These are phyloP conservation scores for Zaprionus davidi DNA, from an alignment of 1,140 invertebrate species.

Conservation along the genomic window DNA sequence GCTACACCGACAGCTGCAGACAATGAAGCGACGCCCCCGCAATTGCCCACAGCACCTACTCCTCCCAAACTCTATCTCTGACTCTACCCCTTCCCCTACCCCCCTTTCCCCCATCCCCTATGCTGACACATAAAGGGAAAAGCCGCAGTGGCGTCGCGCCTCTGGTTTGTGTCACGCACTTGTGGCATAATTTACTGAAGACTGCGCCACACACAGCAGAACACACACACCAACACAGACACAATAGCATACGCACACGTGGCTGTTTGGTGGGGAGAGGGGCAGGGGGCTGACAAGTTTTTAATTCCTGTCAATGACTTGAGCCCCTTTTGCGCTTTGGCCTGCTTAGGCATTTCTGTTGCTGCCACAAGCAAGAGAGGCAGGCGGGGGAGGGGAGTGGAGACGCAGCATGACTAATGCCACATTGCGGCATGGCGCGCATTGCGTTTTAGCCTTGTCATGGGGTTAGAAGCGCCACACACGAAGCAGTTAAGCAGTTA, in stretches of 20 bases:
- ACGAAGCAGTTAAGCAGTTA: slow-evolving; percentile 23
- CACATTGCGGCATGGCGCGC: slow-evolving; percentile 6
- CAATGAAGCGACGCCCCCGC: slow-evolving; percentile 40
- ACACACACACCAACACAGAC: slow-evolving; percentile 39
- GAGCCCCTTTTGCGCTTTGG: slow-evolving; percentile 48
- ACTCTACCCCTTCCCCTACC: neutral
- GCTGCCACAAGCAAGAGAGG: neutral
- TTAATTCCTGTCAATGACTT: slow-evolving; percentile 63
- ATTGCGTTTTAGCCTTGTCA: slow-evolving; percentile 33
- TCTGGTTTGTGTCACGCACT: slow-evolving; percentile 67
- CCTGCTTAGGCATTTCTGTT: slow-evolving; percentile 23
- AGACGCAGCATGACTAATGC: slow-evolving; percentile 1
- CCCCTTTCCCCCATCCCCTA: neutral
- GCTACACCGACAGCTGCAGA: slow-evolving; percentile 36
- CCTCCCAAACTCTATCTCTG: neutral
- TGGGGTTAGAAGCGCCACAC: slow-evolving; percentile 12
- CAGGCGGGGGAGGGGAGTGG: too few relatives aligned
- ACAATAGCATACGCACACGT: slow-evolving; percentile 17
- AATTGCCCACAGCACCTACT: neutral
- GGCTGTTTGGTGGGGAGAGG: neutral
- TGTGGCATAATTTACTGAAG: slow-evolving; percentile 72
- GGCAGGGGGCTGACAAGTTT: slow-evolving; percentile 47
- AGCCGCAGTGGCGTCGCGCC: slow-evolving; percentile 34
- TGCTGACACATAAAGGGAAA: slow-evolving; percentile 13
- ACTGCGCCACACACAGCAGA: slow-evolving; percentile 36